Conservation (phyloP, 2,797 vertebrate genomes). For the Prionace glauca region DNA sequence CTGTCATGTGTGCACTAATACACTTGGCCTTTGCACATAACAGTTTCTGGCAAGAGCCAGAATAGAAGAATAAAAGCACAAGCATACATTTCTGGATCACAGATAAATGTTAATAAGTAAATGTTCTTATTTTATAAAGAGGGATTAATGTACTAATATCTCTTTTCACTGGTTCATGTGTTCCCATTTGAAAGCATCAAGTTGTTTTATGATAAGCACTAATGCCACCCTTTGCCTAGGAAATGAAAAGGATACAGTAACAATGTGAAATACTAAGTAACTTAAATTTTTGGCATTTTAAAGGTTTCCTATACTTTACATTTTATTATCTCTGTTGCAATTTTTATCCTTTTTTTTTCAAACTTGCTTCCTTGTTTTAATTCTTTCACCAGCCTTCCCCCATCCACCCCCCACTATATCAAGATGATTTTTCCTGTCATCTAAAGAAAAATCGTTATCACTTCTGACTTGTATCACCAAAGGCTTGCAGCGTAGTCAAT, state of each 20-base stretch:
- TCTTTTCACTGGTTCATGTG: too few species aligned
- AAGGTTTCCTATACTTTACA: neutral
- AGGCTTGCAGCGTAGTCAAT: neutral
- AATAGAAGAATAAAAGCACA: too few species aligned
- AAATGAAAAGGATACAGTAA: neutral
- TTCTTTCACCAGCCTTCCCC: neutral
- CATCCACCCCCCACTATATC: neutral
- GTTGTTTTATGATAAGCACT: too few species aligned
- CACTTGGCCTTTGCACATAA: too few species aligned
- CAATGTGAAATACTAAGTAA: neutral
- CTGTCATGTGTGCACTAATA: too few species aligned
- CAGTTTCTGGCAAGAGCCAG: too few species aligned
- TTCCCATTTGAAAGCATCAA: too few species aligned
- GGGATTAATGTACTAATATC: too few species aligned
- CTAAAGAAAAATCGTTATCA: neutral
- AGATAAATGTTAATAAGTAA: too few species aligned
- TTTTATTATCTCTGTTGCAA: neutral
- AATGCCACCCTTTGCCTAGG: too few species aligned
- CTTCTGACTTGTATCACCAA: neutral
- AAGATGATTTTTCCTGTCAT: neutral
- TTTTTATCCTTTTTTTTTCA: neutral
- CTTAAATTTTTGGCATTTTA: neutral
- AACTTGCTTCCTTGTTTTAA: neutral
- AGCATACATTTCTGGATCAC: too few species aligned
- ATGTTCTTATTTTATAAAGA: too few species aligned